Base-by-base conservation (phyloP, 2,113 vertebrate species). In the Elephas maximus region DNA sequence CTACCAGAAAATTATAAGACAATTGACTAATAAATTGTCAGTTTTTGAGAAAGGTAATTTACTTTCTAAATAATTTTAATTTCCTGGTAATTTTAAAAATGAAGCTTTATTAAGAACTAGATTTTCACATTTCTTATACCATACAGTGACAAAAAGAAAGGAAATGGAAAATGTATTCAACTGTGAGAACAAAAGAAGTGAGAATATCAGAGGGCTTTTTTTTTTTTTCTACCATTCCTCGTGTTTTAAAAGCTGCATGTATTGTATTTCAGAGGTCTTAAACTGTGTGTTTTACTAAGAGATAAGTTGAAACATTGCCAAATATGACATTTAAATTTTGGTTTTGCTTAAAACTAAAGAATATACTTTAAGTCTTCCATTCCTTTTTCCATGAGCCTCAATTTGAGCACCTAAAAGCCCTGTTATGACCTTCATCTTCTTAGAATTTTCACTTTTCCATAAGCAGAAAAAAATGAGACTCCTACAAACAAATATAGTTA, bases 381-480 rank as follows among this genome's bases (percentile, higher is more conserved):
- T 84, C 23, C 8, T 79, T 91, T 60, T 41, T 37, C 23, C 21
- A 88, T 85, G 6, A 81, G 24, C 71, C 18, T 93, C 69, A 92
- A 23, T 80, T 85, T 88, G 33, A 88, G 14, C 37, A 93, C 44
- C 14, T 79, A 65, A 62, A 51, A 4, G 45, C 20, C 18, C 48
- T 81, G 8, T 96, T 71, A 77, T 20, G 21, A 76, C 12, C 9
- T 81, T 17, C 10, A 6, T 88, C 65, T 83, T 94, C 74, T 79
- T 84, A 74, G 80, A 85, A 53, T 78, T 6, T 82, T 33, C n/a
- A 73, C n/a, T 73, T 95, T 90, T 81, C 45, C 9, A 60, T 88
- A 57, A 91, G 51, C 9, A 95, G 65, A 79, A 94, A 94, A 86
- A 91, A 96, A 77, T 65, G 30, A 82, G 63, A 11, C 1, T 87